Evolutionary conservation across 1,140 invertebrate species (phyloP).

Genomic region (Drosophila pruinosa): DNA sequence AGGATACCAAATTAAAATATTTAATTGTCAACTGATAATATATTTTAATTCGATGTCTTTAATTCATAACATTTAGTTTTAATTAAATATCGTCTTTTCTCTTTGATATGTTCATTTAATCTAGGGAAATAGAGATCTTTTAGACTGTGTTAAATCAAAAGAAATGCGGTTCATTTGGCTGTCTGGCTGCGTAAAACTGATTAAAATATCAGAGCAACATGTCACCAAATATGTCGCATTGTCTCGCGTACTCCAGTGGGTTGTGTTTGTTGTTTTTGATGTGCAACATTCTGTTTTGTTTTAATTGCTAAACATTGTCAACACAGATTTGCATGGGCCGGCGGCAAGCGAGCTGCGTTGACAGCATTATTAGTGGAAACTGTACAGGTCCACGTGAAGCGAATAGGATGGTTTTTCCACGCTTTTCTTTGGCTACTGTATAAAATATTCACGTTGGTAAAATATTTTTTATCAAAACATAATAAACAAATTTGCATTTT

Average conservation of each 20-base stretch:
- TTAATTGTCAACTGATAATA: too few species aligned
- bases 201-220: slow-evolving; percentile 48
- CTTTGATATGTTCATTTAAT: too few species aligned
- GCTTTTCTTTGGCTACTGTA: slow-evolving; percentile 46
- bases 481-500: slow-evolving; percentile 76
- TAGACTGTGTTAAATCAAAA: too few species aligned
- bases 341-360: slow-evolving; percentile 44
- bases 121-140: too few species aligned
- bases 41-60: too few species aligned
- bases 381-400: slow-evolving; percentile 28
- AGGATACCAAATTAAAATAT: too few species aligned
- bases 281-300: slow-evolving; percentile 46
- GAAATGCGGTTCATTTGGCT: background rate
- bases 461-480: slow-evolving; percentile 73
- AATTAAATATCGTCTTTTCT: too few species aligned
- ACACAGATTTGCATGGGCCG: slow-evolving; percentile 68
- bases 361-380: slow-evolving; percentile 68
- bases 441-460: slow-evolving; percentile 67
- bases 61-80: too few species aligned
- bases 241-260: background rate
- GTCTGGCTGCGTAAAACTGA: slow-evolving; percentile 36
- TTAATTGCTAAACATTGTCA: slow-evolving; percentile 75
- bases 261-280: slow-evolving; percentile 13
- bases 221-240: slow-evolving; percentile 32
- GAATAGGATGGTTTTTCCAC: slow-evolving; percentile 27